Base-by-base conservation (phyloP, 2,113 vertebrate species). In the Mionectes macconnelli region DNA sequence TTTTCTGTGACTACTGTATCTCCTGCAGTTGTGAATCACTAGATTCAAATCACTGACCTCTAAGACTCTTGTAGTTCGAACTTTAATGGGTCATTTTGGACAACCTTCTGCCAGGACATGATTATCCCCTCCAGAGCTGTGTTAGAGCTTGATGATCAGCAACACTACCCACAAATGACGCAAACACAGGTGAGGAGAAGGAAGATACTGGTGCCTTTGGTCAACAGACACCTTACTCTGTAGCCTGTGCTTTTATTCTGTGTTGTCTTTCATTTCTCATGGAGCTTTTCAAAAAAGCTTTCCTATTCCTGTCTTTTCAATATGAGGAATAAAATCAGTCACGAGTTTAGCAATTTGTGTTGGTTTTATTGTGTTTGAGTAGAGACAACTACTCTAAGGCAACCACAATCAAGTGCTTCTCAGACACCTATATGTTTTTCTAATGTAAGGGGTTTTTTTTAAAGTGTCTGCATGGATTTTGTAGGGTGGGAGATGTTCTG, bases 11-110 rank as follows among this genome's bases (percentile, higher is more conserved):
- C 57, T 92, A 37, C 79, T 14, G 0, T 77, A n/a, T 90, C 89
- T 94, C 94, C 82, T 81, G 90, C 93, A 95, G 94, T 84, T 96
- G 79, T 92, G 90, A 95, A 95, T 95, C 93, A 72, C 76, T 78
- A 84, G 72, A 56, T 86, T 95, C 63, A 94, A 90, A 92, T 93
- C 64, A 84, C 17, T 64, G 85, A 47, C 64, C 64, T 96, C 88
- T 64, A 95, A 87, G 88, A 72, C 81, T 72, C 73, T 69, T 81
- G 47, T 75, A 57, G 83, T 0, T 93, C 83, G 56, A 81, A 84
- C 79, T 84, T 67, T 95, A 72, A 93, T 87, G 80, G 92, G 88
- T 90, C 76, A 72, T 94, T 96, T 95, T 83, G 90, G 85, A 84
- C 64, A 88, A n/a, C 85, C 85, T 95, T 92, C 93, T 94, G 83